Evolutionary conservation across 2,888 invertebrate species (phyloP).

Genomic region (Sympetrum striolatum): DNA sequence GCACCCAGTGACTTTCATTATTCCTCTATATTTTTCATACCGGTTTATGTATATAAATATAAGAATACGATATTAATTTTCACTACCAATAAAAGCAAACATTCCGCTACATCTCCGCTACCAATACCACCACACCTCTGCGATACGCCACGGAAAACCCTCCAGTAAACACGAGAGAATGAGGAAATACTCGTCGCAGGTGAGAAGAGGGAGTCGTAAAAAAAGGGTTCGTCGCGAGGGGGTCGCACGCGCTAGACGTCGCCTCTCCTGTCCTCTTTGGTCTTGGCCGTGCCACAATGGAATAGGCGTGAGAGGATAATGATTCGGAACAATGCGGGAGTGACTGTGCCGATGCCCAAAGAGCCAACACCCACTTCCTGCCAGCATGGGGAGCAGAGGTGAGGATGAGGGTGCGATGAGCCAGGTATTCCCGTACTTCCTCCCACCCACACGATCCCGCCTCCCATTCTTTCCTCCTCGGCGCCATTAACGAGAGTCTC

Average conservation of each 20-base stretch:
- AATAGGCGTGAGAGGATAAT: slow-evolving; percentile 37
- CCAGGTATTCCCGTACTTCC: not conserved
- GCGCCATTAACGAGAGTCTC: not conserved
- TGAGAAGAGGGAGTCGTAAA: not conserved
- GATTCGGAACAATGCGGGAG: slow-evolving; percentile 40
- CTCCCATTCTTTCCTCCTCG: not conserved
- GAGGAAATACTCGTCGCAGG: not conserved
- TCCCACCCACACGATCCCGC: not conserved
- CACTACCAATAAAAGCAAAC: too few relatives aligned
- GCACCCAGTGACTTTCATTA: too few relatives aligned
- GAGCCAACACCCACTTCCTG: slow-evolving; percentile 33
- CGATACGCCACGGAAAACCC: too few relatives aligned
- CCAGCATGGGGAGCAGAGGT: not conserved
- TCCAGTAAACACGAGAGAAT: not conserved
- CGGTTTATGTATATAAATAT: too few relatives aligned
- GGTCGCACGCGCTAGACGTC: slow-evolving; percentile 8
- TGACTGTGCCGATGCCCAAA: slow-evolving; percentile 9
- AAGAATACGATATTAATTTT: too few relatives aligned
- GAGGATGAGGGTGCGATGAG: slow-evolving; percentile 35
- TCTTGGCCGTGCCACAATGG: slow-evolving; percentile 36
- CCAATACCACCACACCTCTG: too few relatives aligned
- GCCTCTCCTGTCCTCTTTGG: not conserved
- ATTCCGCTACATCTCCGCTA: too few relatives aligned
- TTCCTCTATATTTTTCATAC: too few relatives aligned
- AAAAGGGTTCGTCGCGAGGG: not conserved